These are phyloP conservation scores for Phalera bucephala DNA, from an alignment of 2,888 invertebrate species.

Conservation along the genomic window DNA sequence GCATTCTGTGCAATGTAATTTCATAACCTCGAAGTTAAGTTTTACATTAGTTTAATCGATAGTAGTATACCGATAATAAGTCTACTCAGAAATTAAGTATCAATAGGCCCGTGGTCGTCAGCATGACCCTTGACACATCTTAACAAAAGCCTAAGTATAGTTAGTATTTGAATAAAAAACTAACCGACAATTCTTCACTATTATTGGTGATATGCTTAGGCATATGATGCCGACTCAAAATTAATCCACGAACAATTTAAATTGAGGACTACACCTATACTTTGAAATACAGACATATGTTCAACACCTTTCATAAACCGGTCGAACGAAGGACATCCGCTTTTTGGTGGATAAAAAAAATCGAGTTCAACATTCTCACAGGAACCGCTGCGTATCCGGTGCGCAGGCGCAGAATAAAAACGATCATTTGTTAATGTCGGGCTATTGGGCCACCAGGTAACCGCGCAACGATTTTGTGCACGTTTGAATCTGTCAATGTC, in stretches of 20 bases:
- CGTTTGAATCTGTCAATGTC: slow-evolving; percentile 45
- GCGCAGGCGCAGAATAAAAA: slow-evolving; percentile 75
- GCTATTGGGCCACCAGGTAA: slow-evolving; percentile 59
- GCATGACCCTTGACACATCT: no score
- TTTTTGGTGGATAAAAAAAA: slow-evolving; percentile 76
- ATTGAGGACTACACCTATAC: slow-evolving; percentile 49
- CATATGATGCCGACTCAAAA: slow-evolving; percentile 9
- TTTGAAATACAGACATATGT: slow-evolving; percentile 74
- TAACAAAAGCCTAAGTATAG: no score
- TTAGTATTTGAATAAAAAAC: no score
- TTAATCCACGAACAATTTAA: slow-evolving; percentile 32
- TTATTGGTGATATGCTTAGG: no score
- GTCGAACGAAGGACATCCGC: slow-evolving; percentile 81
- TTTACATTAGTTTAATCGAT: no score
- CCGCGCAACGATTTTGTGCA: slow-evolving; percentile 38
- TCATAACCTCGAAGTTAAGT: no score
- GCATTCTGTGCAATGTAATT: no score
- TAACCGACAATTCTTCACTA: no score
- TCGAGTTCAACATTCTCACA: slow-evolving; percentile 79
- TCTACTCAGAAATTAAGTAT: no score
- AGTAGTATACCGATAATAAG: no score
- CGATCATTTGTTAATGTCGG: slow-evolving; percentile 74
- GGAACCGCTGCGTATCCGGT: slow-evolving; percentile 79
- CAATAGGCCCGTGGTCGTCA: no score
- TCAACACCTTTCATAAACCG: slow-evolving; percentile 83